Evolutionary conservation across 2,113 vertebrate genomes (phyloP), one percentile per base, ranked within the genome.

Genomic region (Ramphastos sulfuratus): DNA sequence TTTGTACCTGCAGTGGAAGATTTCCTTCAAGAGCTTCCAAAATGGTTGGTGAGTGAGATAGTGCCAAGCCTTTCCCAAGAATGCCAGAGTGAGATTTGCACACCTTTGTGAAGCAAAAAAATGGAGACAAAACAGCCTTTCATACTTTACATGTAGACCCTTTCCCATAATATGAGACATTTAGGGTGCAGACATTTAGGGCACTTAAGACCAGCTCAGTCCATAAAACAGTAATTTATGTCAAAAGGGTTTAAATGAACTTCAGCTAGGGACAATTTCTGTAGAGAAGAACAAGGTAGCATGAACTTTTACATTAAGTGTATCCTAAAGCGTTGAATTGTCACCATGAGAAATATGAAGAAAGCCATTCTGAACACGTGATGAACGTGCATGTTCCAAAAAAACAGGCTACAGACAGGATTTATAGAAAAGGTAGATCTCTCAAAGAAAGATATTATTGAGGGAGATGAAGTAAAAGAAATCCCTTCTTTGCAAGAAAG

Each of bases 41-140:
- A 92, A 99, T 99, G 46, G 99, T 99, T 63, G 99, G 99, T 30
- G 99, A 99, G 93, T 99, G 99, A 93, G 99, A 99, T 12, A 99
- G 97, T 55, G 99, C 99, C 95, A 99, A 97, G 25, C 99, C 99
- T 88, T 99, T 99, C 44, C 99, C 99, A 77, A 99, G 98, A 95
- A 99, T 99, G 50, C 99, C 99, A 2, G 98, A 98, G 96, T 99
- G 99, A 80, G 99, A 97, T 96, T 99, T 99, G 94, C 99, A 99
- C 73, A 99, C 99, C 99, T 99, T 54, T 39, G 69, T 72, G 7
- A 8, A 42, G 10, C 52, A 21, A 91, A 91, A 77, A 35, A 30
- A 82, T 4, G 30, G 23, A 96, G 15, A 95, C 8, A 91, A 2
- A 85, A 48, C 3, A 79, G 19, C 4, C 58, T 75, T 92, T 90